phyloP scores from a whole-genome alignment of 2,113 vertebrate genomes.

The Channa argus region DNA sequence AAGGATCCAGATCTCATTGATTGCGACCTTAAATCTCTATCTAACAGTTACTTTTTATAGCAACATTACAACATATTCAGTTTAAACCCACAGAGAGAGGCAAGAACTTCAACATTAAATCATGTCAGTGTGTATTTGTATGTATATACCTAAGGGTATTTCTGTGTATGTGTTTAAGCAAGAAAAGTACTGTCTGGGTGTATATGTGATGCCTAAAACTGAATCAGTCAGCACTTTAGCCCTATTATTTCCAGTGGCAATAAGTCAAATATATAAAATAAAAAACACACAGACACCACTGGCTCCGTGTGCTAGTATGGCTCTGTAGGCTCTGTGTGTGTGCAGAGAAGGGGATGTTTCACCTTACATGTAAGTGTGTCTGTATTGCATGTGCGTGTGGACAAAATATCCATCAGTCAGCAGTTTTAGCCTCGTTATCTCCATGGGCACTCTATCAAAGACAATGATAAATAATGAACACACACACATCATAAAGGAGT shows the following conservation, averaged over 20 bases:
- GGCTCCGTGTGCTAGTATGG: constrained; percentile 15
- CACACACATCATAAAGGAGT: constrained; percentile 43
- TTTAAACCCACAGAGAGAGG: constrained; percentile 47
- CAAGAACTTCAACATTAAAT: constrained; percentile 59
- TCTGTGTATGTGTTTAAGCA: constrained; percentile 24
- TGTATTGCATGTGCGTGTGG: constrained; percentile 15
- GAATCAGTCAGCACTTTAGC: constrained; percentile 73
- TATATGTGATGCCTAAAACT: constrained; percentile 62
- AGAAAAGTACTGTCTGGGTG: constrained; percentile 18
- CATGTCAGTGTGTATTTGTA: constrained; percentile 60
- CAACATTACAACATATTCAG: constrained; percentile 54
- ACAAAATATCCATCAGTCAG: constrained; percentile 66
- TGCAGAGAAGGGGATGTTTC: constrained; percentile 10
- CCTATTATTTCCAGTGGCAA: constrained; percentile 60
- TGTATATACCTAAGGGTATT: constrained; percentile 27
- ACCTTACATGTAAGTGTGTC: constrained; percentile 28
- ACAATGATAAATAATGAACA: constrained; percentile 70
- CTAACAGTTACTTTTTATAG: constrained; percentile 37
- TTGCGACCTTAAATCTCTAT: constrained; percentile 24
- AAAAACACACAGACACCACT: constrained; percentile 27
- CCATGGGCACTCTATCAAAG: constrained; percentile 57
- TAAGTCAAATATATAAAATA: constrained; percentile 58
- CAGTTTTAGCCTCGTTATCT: constrained; percentile 69
- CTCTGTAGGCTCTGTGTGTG: constrained; percentile 9
- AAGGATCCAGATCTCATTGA: constrained; percentile 5